Evolutionary conservation across 2,113 vertebrate genomes (phyloP).

Genomic region (Saccopteryx leptura): DNA sequence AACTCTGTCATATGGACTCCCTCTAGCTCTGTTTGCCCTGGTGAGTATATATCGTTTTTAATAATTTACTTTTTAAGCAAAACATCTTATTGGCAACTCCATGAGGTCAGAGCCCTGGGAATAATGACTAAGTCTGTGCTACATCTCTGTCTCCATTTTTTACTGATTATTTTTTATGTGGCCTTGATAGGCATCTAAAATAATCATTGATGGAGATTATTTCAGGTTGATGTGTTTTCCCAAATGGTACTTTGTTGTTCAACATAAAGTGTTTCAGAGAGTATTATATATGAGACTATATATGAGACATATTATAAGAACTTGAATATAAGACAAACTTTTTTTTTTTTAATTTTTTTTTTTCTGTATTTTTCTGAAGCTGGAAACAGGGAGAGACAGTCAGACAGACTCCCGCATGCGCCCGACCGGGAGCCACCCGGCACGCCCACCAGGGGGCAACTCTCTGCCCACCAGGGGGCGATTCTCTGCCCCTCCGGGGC

Average conservation of each 20-base stretch:
- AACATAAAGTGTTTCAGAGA: neutral
- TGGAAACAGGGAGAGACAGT: too few species aligned
- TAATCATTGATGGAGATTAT: neutral
- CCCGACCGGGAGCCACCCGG: too few species aligned
- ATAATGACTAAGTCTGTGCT: neutral
- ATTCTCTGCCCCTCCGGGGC: too few species aligned
- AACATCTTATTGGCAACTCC: neutral
- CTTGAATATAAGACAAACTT: constrained; percentile 14
- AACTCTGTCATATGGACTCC: neutral
- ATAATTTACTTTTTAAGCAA: constrained; percentile 54
- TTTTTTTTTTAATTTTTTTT: neutral
- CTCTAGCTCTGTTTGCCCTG: neutral
- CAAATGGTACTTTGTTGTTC: constrained; percentile 2
- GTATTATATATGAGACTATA: neutral
- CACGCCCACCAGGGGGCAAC: too few species aligned
- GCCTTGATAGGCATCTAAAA: neutral
- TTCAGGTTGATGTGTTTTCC: neutral
- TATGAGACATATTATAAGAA: neutral
- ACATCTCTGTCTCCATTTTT: constrained; percentile 22
- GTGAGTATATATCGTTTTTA: neutral
- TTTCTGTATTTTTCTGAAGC: too few species aligned
- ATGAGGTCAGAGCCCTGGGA: constrained; percentile 2
- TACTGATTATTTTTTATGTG: neutral
- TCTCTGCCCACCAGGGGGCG: too few species aligned
- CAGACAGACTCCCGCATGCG: too few species aligned